phyloP scores from a whole-genome alignment of 2,888 invertebrate genomes.

The Tricholauxania praeusta region DNA sequence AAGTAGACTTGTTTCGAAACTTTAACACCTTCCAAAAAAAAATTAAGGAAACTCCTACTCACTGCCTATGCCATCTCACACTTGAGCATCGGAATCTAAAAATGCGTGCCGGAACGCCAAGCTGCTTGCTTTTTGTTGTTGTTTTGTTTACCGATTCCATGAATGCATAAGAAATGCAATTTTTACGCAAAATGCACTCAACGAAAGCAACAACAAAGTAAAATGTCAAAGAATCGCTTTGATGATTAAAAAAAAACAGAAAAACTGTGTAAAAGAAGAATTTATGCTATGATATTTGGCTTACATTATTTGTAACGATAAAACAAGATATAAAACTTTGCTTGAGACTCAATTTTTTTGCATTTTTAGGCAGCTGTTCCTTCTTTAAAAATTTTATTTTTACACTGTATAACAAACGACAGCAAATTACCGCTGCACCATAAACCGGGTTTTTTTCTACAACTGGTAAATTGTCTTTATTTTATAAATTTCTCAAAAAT shows the following conservation, averaged over 20 bases:
- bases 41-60: background rate
- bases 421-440: too few species aligned
- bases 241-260: background rate
- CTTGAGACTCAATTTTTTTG: background rate
- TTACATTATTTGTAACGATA: too few species aligned
- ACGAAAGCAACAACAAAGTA: background rate
- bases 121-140: constrained; percentile 5
- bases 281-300: background rate
- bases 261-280: background rate
- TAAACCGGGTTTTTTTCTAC: too few species aligned
- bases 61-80: background rate
- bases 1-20: too few species aligned
- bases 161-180: background rate
- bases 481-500: constrained; percentile 8
- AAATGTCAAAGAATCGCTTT: constrained; percentile 6
- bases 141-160: background rate
- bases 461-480: too few species aligned
- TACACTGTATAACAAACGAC: too few species aligned
- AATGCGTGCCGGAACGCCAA: background rate
- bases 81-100: constrained; percentile 19
- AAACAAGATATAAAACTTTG: background rate
- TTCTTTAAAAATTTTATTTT: background rate
- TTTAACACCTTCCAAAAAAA: too few species aligned
- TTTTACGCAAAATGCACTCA: background rate
- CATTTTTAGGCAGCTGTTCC: background rate